Evolutionary conservation across 1,140 invertebrate species (phyloP).

Genomic region (Papilio polytes): DNA sequence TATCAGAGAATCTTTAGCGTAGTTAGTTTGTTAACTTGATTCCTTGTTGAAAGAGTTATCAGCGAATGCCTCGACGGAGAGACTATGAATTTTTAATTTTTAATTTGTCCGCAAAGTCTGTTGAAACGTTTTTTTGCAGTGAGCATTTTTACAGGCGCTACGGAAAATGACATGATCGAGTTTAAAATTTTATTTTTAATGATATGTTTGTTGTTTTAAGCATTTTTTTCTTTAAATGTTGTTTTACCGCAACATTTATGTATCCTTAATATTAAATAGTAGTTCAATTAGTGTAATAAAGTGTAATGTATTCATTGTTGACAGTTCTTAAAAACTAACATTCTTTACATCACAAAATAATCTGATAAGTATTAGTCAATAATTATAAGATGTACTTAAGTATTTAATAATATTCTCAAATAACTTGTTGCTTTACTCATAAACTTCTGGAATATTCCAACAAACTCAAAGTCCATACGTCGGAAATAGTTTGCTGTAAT

Average conservation of each 20-base stretch:
- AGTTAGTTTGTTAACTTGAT: constrained; percentile 25
- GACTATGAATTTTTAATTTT: constrained; percentile 25
- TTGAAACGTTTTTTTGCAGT: not conserved
- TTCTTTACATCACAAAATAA: no score
- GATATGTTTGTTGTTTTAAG: not conserved
- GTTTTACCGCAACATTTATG: no score
- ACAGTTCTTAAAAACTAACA: no score
- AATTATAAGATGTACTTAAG: not conserved
- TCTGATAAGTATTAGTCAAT: no score
- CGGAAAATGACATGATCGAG: not conserved
- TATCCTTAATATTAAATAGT: no score
- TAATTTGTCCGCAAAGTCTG: constrained; percentile 1
- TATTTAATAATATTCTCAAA: not conserved
- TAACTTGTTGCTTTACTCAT: not conserved
- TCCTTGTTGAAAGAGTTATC: constrained; percentile 25
- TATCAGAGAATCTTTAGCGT: not conserved
- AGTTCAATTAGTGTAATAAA: no score
- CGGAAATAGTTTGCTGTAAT: constrained; percentile 11
- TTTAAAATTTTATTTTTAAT: not conserved
- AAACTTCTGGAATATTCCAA: not conserved
- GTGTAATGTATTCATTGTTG: no score
- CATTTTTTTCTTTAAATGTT: not conserved
- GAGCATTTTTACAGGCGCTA: not conserved
- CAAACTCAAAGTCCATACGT: not conserved
- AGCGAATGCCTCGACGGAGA: not conserved